Conservation (phyloP, 2,797 vertebrate species). For the Vespertilio murinus region DNA sequence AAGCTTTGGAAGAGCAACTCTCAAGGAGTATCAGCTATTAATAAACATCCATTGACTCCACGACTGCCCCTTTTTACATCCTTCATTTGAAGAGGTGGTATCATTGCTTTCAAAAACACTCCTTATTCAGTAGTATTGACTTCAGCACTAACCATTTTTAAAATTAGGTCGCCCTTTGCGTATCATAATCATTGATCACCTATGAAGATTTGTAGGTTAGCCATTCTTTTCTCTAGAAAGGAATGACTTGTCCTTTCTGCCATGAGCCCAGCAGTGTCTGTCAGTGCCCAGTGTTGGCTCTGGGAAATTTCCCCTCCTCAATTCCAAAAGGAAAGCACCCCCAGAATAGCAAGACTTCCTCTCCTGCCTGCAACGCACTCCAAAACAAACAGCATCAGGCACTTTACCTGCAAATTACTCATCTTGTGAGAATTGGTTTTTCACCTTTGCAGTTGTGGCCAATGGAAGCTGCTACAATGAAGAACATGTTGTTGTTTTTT, state of each 20-base stretch:
- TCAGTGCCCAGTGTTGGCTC: not conserved
- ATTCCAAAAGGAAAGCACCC: not conserved
- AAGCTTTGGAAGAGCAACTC: not conserved
- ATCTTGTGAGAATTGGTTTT: not conserved
- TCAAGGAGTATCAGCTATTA: not conserved
- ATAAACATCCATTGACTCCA: not conserved
- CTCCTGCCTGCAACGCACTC: not conserved
- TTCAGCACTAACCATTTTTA: not conserved
- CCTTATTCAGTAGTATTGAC: slow-evolving; percentile 4
- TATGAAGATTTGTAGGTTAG: not conserved
- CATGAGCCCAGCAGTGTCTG: not conserved
- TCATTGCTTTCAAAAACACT: not conserved
- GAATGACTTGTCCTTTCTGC: not conserved
- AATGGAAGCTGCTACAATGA: not conserved
- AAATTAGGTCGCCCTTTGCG: not conserved
- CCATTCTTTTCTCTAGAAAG: not conserved
- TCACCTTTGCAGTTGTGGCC: not conserved
- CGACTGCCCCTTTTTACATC: not conserved
- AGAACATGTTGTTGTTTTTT: no score
- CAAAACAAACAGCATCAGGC: not conserved
- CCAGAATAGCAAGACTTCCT: not conserved
- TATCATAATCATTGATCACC: not conserved
- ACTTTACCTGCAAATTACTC: not conserved
- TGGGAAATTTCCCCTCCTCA: not conserved
- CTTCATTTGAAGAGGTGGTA: not conserved